Conservation (phyloP, 1,140 invertebrate genomes). For the Macrocentrus cingulum region DNA sequence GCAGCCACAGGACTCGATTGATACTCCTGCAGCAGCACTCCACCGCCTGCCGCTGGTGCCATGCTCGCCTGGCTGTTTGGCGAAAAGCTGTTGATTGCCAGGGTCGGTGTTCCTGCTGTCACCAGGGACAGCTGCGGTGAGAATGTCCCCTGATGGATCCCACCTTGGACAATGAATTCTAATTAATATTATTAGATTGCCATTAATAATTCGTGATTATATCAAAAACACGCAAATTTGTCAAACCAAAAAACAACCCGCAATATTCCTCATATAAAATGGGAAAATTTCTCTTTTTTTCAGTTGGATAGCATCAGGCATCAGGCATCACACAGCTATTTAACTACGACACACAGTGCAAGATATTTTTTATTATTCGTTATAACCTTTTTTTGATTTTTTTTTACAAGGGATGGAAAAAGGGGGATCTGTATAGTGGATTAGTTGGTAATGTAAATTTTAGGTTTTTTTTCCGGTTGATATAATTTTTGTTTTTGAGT, state of each 20-base stretch:
- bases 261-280: too few relatives aligned
- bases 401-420: too few relatives aligned
- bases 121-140: constrained; percentile 52
- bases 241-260: background rate
- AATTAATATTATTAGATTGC: background rate
- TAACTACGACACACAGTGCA: too few relatives aligned
- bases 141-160: constrained; percentile 50
- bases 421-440: too few relatives aligned
- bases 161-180: constrained; percentile 33
- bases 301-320: too few relatives aligned
- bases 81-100: constrained; percentile 53
- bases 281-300: too few relatives aligned
- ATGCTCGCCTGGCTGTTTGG: constrained; percentile 42
- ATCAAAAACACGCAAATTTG: background rate
- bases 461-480: too few relatives aligned
- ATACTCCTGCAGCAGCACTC: constrained; percentile 51
- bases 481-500: too few relatives aligned
- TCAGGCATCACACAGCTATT: too few relatives aligned
- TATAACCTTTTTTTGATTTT: too few relatives aligned
- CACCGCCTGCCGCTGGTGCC: constrained; percentile 46
- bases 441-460: too few relatives aligned
- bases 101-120: constrained; percentile 45
- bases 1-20: constrained; percentile 35
- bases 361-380: too few relatives aligned
- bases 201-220: background rate